These are phyloP conservation scores for Mustela nigripes DNA, from an alignment of 2,113 vertebrate species.

Conservation along the genomic window DNA sequence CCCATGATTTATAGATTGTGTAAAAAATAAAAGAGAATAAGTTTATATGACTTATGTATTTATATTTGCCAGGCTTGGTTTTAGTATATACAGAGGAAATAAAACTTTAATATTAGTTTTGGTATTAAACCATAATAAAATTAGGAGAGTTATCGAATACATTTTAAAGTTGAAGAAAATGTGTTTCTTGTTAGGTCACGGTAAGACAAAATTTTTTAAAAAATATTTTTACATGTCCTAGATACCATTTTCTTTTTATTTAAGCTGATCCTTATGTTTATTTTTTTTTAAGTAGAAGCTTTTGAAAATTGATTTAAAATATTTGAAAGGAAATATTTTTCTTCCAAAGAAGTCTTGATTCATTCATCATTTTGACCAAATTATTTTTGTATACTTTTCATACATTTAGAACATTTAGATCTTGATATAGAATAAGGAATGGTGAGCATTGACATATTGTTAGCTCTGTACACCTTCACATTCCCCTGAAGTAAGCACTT, in stretches of 20 bases:
- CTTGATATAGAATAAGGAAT: neutral
- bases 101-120: neutral
- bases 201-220: neutral
- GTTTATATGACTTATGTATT: neutral
- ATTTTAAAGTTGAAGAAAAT: conserved; percentile 9
- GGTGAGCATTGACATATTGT: neutral
- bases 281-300: neutral
- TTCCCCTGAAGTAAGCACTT: neutral
- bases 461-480: neutral
- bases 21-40: neutral
- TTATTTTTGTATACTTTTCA: neutral
- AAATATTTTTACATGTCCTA: neutral
- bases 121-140: neutral
- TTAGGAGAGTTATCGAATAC: neutral
- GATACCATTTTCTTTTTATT: neutral
- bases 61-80: neutral
- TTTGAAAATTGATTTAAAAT: neutral
- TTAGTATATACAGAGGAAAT: neutral
- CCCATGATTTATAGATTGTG: neutral
- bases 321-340: neutral
- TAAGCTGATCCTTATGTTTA: neutral
- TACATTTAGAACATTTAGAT: neutral
- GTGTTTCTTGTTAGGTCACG: neutral
- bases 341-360: neutral
- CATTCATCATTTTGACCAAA: neutral